Evolutionary conservation across 2,888 invertebrate species (phyloP).

Genomic region (Stegana nigrithorax): DNA sequence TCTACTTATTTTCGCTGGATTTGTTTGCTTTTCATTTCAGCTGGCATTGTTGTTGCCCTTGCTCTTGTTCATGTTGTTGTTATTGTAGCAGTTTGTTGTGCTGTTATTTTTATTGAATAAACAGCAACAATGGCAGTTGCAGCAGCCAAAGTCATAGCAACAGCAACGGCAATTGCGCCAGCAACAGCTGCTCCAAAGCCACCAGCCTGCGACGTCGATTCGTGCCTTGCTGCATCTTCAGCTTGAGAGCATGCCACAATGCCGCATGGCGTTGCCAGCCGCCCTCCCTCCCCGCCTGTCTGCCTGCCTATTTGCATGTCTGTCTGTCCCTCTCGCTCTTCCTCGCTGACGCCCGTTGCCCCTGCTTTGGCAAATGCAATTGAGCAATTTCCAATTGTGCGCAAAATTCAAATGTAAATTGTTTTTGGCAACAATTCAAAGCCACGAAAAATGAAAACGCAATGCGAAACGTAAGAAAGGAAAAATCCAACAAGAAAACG

Average conservation of each 20-base stretch:
- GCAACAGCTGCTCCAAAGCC: background rate
- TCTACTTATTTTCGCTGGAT: slow-evolving; percentile 10
- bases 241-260: background rate
- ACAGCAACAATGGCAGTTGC: slow-evolving; percentile 33
- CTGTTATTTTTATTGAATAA: slow-evolving; percentile 43
- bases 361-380: slow-evolving; percentile 40
- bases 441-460: slow-evolving; percentile 8
- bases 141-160: slow-evolving; percentile 21
- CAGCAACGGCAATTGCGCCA: background rate
- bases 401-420: slow-evolving; percentile 52
- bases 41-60: background rate
- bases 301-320: background rate
- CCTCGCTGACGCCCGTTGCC: background rate
- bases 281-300: background rate
- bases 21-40: background rate
- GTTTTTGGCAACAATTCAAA: slow-evolving; percentile 52
- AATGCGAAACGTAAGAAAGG: background rate
- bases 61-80: background rate
- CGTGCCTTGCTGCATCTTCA: slow-evolving; percentile 36
- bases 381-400: slow-evolving; percentile 55
- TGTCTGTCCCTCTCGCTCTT: background rate
- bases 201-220: too few species aligned
- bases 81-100: background rate
- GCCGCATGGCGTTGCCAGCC: background rate
- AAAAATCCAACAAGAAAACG: background rate